Percentiles rank a stretch among this genome's conserved stretches.
Conservation (phyloP, 2,888 invertebrate species). For the Loripinus fragilis region DNA sequence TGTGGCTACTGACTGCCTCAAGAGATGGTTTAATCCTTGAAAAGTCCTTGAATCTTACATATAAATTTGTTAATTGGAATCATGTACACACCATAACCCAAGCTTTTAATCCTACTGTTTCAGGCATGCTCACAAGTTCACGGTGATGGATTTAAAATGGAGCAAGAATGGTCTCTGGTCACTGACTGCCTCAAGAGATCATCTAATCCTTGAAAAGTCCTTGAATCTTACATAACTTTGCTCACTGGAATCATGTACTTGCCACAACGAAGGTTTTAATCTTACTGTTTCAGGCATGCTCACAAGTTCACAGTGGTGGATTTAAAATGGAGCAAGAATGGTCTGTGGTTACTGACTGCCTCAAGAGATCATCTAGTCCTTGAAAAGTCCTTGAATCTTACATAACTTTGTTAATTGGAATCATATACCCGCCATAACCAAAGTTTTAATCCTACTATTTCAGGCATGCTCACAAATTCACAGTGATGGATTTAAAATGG, state of each 20-base stretch:
- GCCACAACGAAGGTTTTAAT: too few species aligned
- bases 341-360: conserved; percentile 99
- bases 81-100: too few species aligned
- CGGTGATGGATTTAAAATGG: conserved; percentile 99
- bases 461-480: conserved; percentile 99
- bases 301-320: conserved; percentile 99
- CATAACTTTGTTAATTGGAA: too few species aligned
- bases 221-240: too few species aligned
- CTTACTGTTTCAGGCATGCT: too few species aligned
- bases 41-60: conserved; percentile 99
- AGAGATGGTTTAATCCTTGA: conserved; percentile 97
- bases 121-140: conserved; percentile 99
- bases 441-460: too few species aligned
- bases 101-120: too few species aligned
- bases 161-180: conserved; percentile 99
- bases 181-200: conserved; percentile 98
- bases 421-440: too few species aligned
- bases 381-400: conserved; percentile 99
- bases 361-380: conserved; percentile 97
- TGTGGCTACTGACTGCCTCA: conserved; percentile 99
- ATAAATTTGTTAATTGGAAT: too few species aligned
- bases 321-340: conserved; percentile 99
- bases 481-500: conserved; percentile 99
- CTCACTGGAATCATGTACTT: too few species aligned
- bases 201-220: conserved; percentile 97